Evolutionary conservation across 30 jellyfish, hydroid and myxozoan species (phyloP), one percentile per base, ranked within the genome.

Genomic region (Pelagia noctiluca): DNA sequence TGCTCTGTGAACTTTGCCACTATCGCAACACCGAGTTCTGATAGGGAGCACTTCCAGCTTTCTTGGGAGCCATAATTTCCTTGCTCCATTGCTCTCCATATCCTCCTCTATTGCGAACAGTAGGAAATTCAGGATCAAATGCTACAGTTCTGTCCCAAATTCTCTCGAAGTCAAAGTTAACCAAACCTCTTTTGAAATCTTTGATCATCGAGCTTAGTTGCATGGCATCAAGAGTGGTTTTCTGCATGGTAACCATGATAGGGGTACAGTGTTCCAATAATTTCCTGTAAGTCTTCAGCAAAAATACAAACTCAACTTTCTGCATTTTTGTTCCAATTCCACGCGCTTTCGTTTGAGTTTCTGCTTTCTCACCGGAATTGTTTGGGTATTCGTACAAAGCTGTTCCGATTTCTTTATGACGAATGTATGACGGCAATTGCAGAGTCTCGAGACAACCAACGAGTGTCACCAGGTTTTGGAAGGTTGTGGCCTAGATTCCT

Each of bases 311-410:
- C 54, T 75, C 54, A 32, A 50, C 26, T 18, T 50, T 18, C 37
- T 75, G 80, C 70, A 62, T 35, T 82, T 78, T 67, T 60, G 83
- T 78, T 71, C 83, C 89, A 19, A 78, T 78, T 62, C 83, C 83
- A 78, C 83, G 70, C 16, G 89, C 89, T 62, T 78, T 78, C 19
- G 30, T 42, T 71, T 78, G 81, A 34, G 89, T 78, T 60, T 78
- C 38, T 78, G 89, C 89, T 69, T 78, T 78, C 83, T 57, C 89
- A 26, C 63, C 38, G 47, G 89, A 35, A 78, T 31, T 71, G 38
- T 60, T 78, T 62, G 69, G 19, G 35, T 22, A 30, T 31, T 35
- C 50, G 71, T 57, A 38, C 25, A 46, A 75, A 26, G 11, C 76
- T 75, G 42, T 24, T 16, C 49, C 78, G 46, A 34, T 62, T 62